A percentile compares a stretch with the other conserved stretches of the same genome.
Conservation (phyloP, 2,113 vertebrate genomes). For the Pseudopodoces humilis region DNA sequence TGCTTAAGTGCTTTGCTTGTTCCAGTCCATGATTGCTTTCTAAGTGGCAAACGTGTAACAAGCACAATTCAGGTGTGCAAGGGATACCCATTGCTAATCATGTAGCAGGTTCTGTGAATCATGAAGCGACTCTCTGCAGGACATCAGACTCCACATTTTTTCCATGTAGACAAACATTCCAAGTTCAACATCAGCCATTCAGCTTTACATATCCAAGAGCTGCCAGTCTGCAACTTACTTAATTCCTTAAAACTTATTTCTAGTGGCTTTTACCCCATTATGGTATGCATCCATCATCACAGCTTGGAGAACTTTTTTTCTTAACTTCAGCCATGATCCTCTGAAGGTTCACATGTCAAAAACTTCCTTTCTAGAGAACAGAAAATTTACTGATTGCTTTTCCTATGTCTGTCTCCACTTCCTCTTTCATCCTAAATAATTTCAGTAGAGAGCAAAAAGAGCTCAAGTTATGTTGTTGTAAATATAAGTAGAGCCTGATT, state of each 20-base stretch:
- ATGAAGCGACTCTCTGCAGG: neutral
- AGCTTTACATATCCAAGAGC: neutral
- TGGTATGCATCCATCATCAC: neutral
- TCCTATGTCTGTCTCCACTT: neutral
- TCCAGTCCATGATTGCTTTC: neutral
- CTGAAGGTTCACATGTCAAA: neutral
- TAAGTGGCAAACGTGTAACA: neutral
- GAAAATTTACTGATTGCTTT: neutral
- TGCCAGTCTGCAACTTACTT: neutral
- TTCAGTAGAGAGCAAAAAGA: neutral
- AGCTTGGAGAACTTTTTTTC: neutral
- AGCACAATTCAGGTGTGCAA: neutral
- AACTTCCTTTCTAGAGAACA: neutral
- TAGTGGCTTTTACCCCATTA: neutral
- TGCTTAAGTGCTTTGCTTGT: neutral
- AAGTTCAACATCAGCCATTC: neutral
- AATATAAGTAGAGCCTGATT: neutral
- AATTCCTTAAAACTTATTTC: neutral
- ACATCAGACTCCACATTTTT: neutral
- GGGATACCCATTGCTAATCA: neutral
- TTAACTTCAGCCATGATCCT: neutral
- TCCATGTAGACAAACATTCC: neutral
- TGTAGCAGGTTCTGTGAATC: neutral
- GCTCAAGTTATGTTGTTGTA: neutral
- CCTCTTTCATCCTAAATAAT: neutral